phyloP scores from a whole-genome alignment of 2,797 vertebrate genomes.

The Lutjanus campechanus region DNA sequence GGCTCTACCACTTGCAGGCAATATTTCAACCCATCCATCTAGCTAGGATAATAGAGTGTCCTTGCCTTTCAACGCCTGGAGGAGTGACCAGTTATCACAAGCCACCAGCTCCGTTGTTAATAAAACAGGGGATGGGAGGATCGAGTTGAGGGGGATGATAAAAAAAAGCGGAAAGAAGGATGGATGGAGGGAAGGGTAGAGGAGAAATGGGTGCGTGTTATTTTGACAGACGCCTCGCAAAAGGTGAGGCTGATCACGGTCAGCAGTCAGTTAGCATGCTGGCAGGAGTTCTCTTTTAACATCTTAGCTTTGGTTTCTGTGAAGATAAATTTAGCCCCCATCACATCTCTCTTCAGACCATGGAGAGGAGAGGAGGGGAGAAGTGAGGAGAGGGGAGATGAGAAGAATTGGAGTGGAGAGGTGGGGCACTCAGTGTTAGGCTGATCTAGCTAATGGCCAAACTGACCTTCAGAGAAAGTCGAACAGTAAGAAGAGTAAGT shows the following conservation, averaged over 20 bases:
- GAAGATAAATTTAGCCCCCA: conserved; percentile 76
- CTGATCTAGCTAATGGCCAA: conserved; percentile 82
- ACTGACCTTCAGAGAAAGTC: conserved; percentile 84
- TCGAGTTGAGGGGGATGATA: conserved; percentile 54
- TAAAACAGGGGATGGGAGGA: conserved; percentile 78
- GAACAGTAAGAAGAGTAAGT: conserved; percentile 75
- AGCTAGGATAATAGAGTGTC: conserved; percentile 86
- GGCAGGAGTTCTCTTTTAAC: conserved; percentile 72
- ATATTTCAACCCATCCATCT: conserved; percentile 88
- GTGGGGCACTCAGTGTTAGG: conserved; percentile 72
- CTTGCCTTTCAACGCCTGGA: conserved; percentile 86
- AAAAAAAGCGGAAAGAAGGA: conserved; percentile 56
- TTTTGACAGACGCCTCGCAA: conserved; percentile 64
- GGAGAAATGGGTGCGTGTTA: conserved; percentile 56
- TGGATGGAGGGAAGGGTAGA: conserved; percentile 54
- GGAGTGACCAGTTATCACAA: conserved; percentile 89
- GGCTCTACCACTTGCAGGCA: conserved; percentile 85
- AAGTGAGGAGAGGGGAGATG: conserved; percentile 63
- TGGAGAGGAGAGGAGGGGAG: conserved; percentile 52
- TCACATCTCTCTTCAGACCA: conserved; percentile 59
- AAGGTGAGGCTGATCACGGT: conserved; percentile 71
- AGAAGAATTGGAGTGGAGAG: conserved; percentile 81
- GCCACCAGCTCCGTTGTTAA: conserved; percentile 86
- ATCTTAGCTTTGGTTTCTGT: conserved; percentile 71
- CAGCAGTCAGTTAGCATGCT: conserved; percentile 65